Conservation (phyloP, 2,113 vertebrate genomes). For the Odocoileus virginianus region DNA sequence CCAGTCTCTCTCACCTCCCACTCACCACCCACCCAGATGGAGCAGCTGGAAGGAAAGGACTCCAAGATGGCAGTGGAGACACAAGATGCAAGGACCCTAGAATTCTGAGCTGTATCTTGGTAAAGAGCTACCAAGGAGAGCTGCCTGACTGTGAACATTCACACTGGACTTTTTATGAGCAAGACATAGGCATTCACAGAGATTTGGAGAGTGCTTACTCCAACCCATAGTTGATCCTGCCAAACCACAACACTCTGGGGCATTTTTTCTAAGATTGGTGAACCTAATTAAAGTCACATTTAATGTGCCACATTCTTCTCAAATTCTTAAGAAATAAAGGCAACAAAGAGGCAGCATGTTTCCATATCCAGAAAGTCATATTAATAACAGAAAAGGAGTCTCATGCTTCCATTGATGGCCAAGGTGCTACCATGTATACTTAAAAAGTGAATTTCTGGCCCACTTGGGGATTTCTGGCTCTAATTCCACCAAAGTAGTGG, state of each 20-base stretch:
- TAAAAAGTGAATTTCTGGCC: neutral
- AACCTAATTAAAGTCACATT: neutral
- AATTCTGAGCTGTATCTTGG: neutral
- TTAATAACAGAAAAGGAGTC: neutral
- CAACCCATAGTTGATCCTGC: neutral
- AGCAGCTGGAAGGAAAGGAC: neutral
- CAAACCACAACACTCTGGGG: neutral
- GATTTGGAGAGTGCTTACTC: neutral
- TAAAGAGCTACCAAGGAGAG: neutral
- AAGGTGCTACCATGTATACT: neutral
- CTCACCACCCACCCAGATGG: neutral
- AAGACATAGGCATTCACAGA: neutral
- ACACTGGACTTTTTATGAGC: neutral
- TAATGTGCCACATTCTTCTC: neutral
- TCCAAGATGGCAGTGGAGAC: neutral
- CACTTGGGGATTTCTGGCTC: neutral
- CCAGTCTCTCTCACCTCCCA: neutral
- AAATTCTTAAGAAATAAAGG: neutral
- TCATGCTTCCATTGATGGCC: neutral
- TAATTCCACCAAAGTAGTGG: neutral
- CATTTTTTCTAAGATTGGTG: neutral
- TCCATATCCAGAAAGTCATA: neutral
- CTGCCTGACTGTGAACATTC: neutral
- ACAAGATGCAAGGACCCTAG: neutral
- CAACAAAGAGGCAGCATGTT: neutral